These are phyloP conservation scores for Luperina nickerlii DNA, from an alignment of 2,888 invertebrate species.

Conservation along the genomic window DNA sequence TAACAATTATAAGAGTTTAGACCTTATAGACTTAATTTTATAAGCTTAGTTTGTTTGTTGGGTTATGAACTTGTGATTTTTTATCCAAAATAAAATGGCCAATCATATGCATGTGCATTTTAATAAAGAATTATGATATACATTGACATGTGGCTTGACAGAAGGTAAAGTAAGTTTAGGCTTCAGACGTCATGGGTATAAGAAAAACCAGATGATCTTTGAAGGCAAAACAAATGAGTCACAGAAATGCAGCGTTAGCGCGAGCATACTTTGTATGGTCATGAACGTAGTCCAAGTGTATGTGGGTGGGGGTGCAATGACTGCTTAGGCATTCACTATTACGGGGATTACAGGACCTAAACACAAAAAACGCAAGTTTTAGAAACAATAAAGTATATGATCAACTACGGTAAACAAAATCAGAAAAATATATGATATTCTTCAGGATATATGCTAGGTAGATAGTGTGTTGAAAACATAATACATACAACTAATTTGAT, in stretches of 20 bases:
- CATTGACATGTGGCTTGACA: background rate
- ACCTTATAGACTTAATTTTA: too few relatives aligned
- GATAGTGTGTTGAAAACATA: too few relatives aligned
- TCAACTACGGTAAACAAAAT: too few relatives aligned
- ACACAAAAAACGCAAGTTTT: too few relatives aligned
- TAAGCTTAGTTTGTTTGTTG: too few relatives aligned
- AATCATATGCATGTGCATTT: background rate
- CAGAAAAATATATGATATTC: too few relatives aligned
- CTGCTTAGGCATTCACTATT: slow-evolving; percentile 15
- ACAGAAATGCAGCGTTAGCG: background rate
- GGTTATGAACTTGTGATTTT: background rate
- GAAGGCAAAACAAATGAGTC: slow-evolving; percentile 18
- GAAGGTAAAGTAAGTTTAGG: background rate
- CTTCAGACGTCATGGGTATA: background rate
- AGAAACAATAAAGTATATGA: too few relatives aligned
- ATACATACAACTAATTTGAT: too few relatives aligned
- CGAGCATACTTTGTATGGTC: slow-evolving; percentile 10
- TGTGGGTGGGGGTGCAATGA: slow-evolving; percentile 40
- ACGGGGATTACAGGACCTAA: too few relatives aligned
- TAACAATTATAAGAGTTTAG: too few relatives aligned
- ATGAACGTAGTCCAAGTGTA: background rate
- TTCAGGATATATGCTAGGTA: too few relatives aligned
- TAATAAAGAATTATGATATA: background rate
- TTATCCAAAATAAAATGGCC: background rate
- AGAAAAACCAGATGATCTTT: background rate